Conservation (phyloP, 2,113 vertebrate genomes). For the Catharus fuscescens region DNA sequence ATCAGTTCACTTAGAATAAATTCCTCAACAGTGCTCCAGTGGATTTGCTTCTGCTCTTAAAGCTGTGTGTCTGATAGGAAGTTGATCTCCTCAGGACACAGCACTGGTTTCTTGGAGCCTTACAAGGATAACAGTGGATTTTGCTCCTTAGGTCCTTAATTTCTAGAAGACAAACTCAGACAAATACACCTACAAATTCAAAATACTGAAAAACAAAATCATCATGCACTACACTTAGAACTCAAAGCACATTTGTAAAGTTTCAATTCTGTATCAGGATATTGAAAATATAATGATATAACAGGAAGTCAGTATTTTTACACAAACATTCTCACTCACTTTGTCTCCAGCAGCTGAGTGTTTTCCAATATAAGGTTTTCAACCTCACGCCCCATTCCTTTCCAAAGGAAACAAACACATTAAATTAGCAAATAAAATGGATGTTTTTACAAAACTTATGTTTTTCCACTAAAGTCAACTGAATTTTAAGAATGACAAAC, state of each 20-base stretch:
- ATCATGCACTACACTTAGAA: background rate
- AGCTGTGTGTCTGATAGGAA: background rate
- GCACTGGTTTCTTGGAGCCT: background rate
- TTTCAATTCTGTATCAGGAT: background rate
- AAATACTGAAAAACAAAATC: background rate
- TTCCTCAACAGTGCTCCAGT: background rate
- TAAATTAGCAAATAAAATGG: slow-evolving; percentile 4
- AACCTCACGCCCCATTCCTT: slow-evolving; percentile 98
- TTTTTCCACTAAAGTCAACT: background rate
- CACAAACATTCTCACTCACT: slow-evolving; percentile 78
- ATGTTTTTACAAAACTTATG: background rate
- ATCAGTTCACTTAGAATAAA: background rate
- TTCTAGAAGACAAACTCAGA: background rate
- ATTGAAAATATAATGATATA: background rate
- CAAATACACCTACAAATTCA: background rate
- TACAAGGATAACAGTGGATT: background rate
- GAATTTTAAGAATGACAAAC: background rate
- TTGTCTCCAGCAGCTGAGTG: slow-evolving; percentile 94
- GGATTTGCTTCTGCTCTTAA: background rate
- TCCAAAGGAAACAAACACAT: slow-evolving; percentile 60
- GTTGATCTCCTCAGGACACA: background rate
- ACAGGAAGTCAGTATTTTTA: background rate
- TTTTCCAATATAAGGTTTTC: slow-evolving; percentile 99
- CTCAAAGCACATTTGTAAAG: background rate
- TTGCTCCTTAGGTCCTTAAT: background rate